Evolutionary conservation across 2,113 vertebrate genomes (phyloP).

Genomic region (Cavia porcellus): DNA sequence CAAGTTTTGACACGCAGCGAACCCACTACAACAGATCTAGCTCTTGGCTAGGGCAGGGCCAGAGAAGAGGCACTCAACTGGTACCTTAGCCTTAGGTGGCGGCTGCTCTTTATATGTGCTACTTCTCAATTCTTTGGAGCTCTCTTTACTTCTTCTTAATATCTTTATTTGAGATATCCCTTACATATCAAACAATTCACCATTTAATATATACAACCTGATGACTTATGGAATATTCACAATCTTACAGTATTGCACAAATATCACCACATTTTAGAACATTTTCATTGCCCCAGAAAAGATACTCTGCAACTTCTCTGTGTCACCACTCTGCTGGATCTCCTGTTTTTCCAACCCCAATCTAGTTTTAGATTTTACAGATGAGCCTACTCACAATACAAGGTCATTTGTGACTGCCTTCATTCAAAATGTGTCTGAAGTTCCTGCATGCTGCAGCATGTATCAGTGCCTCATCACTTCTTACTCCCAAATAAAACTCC

Average conservation of each 20-base stretch:
- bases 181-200: background rate
- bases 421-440: background rate
- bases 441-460: background rate
- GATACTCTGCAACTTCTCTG: background rate
- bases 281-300: background rate
- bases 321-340: background rate
- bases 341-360: background rate
- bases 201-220: background rate
- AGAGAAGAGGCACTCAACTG: background rate
- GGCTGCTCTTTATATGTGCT: background rate
- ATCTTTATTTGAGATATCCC: background rate
- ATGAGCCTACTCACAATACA: background rate
- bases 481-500: background rate
- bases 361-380: background rate
- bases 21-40: background rate
- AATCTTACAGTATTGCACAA: conserved; percentile 1
- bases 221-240: background rate
- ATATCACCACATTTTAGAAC: background rate
- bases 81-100: background rate
- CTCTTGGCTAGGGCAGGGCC: background rate
- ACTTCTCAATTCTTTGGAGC: background rate
- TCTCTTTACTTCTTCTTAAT: conserved; percentile 1
- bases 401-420: background rate
- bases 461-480: background rate
- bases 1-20: background rate